These are phyloP conservation scores for Tridacna crocea DNA, from an alignment of 2,888 invertebrate genomes.

Conservation along the genomic window DNA sequence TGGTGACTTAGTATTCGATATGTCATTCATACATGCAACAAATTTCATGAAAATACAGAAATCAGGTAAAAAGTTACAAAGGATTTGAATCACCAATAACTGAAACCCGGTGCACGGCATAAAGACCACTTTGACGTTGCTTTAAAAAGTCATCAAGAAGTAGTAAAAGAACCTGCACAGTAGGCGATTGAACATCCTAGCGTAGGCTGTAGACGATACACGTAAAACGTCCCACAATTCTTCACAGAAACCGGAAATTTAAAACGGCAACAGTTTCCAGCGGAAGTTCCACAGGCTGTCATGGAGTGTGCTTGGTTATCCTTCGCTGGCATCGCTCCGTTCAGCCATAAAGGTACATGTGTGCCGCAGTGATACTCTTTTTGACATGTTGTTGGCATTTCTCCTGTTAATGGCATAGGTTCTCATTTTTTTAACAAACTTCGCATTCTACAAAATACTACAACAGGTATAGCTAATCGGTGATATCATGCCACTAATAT, in stretches of 20 bases:
- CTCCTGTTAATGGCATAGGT: neutral
- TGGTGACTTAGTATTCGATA: no score
- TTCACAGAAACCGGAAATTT: slow-evolving; percentile 30
- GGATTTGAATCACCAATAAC: no score
- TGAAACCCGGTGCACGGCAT: no score
- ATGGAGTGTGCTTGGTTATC: slow-evolving; percentile 36
- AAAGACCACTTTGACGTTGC: no score
- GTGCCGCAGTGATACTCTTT: slow-evolving; percentile 51
- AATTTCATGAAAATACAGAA: no score
- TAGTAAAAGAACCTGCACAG: slow-evolving; percentile 55
- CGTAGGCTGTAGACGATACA: slow-evolving; percentile 43
- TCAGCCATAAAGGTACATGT: slow-evolving; percentile 53
- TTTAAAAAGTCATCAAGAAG: no score
- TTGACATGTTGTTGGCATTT: slow-evolving; percentile 24
- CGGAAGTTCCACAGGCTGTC: slow-evolving; percentile 22
- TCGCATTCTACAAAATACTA: no score
- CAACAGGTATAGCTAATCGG: neutral
- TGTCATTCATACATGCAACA: no score
- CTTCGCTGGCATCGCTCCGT: slow-evolving; percentile 41
- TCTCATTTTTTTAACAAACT: neutral
- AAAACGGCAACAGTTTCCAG: slow-evolving; percentile 33
- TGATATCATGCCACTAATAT: neutral
- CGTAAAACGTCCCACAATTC: slow-evolving; percentile 52
- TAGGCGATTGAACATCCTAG: slow-evolving; percentile 53
- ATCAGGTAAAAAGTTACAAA: no score